phyloP scores from a whole-genome alignment of 2,113 vertebrate species.

The Proteles cristata region DNA sequence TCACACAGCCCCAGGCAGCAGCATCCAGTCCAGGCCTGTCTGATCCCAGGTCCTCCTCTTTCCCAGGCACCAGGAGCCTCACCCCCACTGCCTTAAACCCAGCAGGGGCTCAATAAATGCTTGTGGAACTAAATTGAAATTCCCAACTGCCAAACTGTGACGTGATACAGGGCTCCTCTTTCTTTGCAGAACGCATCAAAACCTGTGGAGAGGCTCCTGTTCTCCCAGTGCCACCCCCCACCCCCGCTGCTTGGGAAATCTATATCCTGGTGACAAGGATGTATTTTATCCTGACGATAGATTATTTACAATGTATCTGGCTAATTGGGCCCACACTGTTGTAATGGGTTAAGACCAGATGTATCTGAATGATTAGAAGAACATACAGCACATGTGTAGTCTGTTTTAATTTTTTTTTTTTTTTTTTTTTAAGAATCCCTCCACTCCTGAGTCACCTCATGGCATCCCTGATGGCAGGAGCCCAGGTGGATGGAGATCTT shows the following conservation, averaged over 20 bases:
- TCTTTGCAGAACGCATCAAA: neutral
- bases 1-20: neutral
- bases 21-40: neutral
- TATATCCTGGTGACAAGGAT: neutral
- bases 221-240: fast-evolving
- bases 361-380: conserved; percentile 60
- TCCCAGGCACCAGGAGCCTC: neutral
- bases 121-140: conserved; percentile 56
- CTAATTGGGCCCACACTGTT: conserved; percentile 74
- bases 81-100: neutral
- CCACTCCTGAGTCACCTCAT: neutral
- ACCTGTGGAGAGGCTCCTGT: neutral
- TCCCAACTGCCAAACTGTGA: neutral
- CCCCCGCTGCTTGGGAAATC: conserved; percentile 36
- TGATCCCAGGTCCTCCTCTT: neutral
- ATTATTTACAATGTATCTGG: conserved; percentile 64
- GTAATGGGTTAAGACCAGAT: conserved; percentile 72
- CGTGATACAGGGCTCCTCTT: neutral
- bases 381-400: neutral
- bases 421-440: neutral
- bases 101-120: conserved; percentile 7
- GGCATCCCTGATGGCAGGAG: neutral
- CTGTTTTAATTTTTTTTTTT: neutral
- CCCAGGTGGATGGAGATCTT: neutral
- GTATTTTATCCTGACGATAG: conserved; percentile 31